Percentiles rank a stretch among this genome's conserved stretches.
Conservation (phyloP, 2,888 invertebrate species). For the Latrodectus hesperus region DNA sequence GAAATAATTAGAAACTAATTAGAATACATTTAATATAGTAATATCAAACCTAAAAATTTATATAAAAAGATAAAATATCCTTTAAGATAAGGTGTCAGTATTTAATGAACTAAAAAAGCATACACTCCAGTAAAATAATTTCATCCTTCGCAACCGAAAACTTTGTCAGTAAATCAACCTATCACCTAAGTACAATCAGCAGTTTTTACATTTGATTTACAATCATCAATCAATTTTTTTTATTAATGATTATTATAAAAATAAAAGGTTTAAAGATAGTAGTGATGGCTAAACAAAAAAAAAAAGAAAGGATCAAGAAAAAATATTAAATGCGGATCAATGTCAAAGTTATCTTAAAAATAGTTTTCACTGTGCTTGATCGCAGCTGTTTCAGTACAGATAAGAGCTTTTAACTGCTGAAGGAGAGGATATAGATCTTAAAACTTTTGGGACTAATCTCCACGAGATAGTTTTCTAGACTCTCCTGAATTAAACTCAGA, state of each 20-base stretch:
- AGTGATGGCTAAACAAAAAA: background rate
- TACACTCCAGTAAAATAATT: too few species aligned
- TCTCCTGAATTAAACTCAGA: constrained; percentile 2
- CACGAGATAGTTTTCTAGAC: constrained; percentile 19
- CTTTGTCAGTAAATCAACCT: too few species aligned
- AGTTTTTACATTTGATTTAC: too few species aligned
- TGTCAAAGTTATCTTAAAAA: constrained; percentile 46
- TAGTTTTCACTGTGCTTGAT: constrained; percentile 26
- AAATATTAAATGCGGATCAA: constrained; percentile 45
- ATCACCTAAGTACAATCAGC: too few species aligned
- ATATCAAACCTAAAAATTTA: too few species aligned
- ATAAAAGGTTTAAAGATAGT: background rate
- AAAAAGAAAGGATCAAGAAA: background rate
- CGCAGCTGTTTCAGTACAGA: constrained; percentile 21
- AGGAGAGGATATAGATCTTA: constrained; percentile 33
- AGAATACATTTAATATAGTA: too few species aligned
- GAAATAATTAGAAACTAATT: too few species aligned
- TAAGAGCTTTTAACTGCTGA: constrained; percentile 42
- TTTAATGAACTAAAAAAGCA: too few species aligned
- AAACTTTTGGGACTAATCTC: constrained; percentile 4
- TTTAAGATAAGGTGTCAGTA: too few species aligned
- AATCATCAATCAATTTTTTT: too few species aligned
- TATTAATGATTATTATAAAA: background rate
- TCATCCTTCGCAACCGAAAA: too few species aligned
- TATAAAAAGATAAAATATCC: too few species aligned